Base-by-base conservation (phyloP, 2,113 vertebrate genomes). In the Anoura caudifer region DNA sequence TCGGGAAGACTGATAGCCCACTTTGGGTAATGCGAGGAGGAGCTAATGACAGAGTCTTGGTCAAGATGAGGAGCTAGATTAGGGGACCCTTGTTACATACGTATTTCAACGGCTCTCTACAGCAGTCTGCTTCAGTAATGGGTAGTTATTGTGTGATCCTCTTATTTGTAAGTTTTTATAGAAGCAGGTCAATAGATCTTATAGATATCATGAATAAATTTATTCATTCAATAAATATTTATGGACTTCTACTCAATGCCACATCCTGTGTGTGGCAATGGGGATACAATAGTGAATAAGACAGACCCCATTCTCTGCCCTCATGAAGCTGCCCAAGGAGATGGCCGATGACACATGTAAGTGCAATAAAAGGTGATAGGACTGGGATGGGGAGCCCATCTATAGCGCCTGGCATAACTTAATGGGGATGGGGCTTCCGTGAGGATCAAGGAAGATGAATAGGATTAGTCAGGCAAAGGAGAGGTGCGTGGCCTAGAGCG, bases 201-300 rank as follows among this genome's bases (percentile, higher is more conserved):
- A 26, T n/a, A 56, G 61, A 43, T 80, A 47, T 52, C n/a, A 15
- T 22, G 19, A 70, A 38, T 90, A 20, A 20, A 79, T 63, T 52
- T 77, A 75, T 82, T 91, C 45, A 76, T 76, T 61, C n/a, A 36
- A 45, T 94, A 95, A 94, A 84, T 89, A 67, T 63, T 85, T 28
- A 45, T 73, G 59, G 54, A 61, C 3, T 95, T 61, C 22, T 67
- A 54, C 13, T 41, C 15, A 85, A 10, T 84, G 52, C 61, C 76
- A 81, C 11, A 61, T 13, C 14, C 36, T 76, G 20, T 75, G 28
- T 9, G 4, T 72, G 73, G 52, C 73, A 75, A 3, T 43, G 36
- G 16, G 63, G 54, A 69, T 20, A 36, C 6, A 36, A 14, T 15
- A 24, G 61, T 33, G 79, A 88, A 17, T 65, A 67, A 92, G 61